Percentiles rank a stretch among this genome's conserved stretches.
phyloP scores from a whole-genome alignment of 2,888 invertebrate species.

The Leistus spinibarbis region DNA sequence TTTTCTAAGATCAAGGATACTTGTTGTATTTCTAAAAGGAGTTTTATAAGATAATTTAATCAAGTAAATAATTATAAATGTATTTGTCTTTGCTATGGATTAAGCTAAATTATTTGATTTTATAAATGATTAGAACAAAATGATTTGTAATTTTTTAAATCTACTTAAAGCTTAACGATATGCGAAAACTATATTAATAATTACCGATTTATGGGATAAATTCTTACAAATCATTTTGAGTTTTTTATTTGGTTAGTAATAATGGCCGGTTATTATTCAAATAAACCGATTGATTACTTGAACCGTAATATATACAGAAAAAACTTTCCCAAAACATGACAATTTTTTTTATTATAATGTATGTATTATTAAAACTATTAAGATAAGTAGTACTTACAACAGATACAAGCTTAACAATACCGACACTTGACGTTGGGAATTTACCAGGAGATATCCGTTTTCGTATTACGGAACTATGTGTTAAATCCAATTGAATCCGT shows the following conservation, averaged over 20 bases:
- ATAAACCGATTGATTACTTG: no score
- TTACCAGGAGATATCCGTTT: conserved; percentile 24
- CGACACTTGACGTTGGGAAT: conserved; percentile 26
- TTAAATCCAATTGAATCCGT: conserved; percentile 23
- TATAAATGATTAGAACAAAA: not conserved
- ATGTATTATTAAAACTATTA: not conserved
- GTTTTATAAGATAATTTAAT: not conserved
- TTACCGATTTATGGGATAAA: no score
- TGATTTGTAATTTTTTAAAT: not conserved
- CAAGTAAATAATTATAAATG: not conserved
- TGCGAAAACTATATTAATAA: no score
- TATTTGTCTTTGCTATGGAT: not conserved
- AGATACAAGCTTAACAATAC: conserved; percentile 23
- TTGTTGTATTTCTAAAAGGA: not conserved
- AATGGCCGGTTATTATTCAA: no score
- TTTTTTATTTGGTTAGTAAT: no score
- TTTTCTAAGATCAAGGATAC: not conserved
- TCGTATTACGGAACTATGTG: conserved; percentile 15
- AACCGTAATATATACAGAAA: no score
- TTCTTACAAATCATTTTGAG: no score
- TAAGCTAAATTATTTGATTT: not conserved
- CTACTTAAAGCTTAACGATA: not conserved
- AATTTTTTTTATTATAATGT: not conserved
- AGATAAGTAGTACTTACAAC: conserved; percentile 14
- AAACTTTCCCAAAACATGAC: not conserved